phyloP scores from a whole-genome alignment of 2,888 invertebrate genomes.

The Belgica antarctica region DNA sequence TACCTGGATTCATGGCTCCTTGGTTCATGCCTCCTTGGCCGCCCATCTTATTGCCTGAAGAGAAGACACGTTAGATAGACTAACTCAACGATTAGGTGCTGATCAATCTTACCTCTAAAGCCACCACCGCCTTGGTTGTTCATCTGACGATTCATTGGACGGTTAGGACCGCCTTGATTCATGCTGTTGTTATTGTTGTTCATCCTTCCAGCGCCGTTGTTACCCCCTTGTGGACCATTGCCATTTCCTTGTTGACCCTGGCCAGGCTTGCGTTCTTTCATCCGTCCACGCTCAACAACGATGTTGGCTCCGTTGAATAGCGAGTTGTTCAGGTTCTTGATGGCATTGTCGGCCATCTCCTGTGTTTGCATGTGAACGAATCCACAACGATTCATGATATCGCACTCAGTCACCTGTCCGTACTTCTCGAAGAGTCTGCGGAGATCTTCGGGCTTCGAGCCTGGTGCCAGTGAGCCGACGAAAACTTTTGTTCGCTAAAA shows the following conservation, averaged over 20 bases:
- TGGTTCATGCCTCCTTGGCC: conserved; percentile 47
- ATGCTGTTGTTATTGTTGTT: conserved; percentile 50
- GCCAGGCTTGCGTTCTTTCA: conserved; percentile 66
- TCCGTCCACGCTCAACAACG: conserved; percentile 78
- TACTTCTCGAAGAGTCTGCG: conserved; percentile 79
- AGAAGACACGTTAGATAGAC: too few species aligned
- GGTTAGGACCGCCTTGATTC: conserved; percentile 4
- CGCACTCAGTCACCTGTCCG: conserved; percentile 88
- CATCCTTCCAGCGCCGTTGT: conserved; percentile 44
- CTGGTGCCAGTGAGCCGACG: conserved; percentile 86
- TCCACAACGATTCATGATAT: conserved; percentile 90
- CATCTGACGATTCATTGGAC: conserved; percentile 43
- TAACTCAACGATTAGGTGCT: too few species aligned
- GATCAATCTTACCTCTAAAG: conserved; percentile 52
- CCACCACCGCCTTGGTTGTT: conserved; percentile 49
- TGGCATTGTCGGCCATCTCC: conserved; percentile 78
- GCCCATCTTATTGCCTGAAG: conserved; percentile 54
- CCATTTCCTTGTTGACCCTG: conserved; percentile 59
- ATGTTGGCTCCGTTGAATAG: conserved; percentile 81
- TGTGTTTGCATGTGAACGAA: conserved; percentile 88
- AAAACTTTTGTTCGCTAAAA: conserved; percentile 81
- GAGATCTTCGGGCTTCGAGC: conserved; percentile 79
- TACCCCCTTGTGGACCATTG: conserved; percentile 17
- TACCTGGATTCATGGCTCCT: conserved; percentile 46
- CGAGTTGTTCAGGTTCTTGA: conserved; percentile 74